A percentile compares a stretch with the other conserved stretches of the same genome.
These are phyloP conservation scores for Eulemur rubriventer DNA, from an alignment of 2,797 vertebrate species.

Conservation along the genomic window DNA sequence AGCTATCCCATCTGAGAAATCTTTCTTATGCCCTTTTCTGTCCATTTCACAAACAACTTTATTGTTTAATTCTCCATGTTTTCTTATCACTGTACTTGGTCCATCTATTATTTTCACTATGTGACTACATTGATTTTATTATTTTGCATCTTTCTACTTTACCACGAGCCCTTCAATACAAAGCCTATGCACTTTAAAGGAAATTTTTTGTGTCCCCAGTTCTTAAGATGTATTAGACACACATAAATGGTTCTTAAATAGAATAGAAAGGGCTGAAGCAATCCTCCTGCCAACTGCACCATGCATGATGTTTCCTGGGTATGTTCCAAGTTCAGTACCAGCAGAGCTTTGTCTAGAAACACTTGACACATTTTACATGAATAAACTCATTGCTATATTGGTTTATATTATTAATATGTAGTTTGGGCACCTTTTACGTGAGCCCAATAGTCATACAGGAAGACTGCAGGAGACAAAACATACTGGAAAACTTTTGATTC, in stretches of 20 bases:
- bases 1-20: neutral
- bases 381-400: neutral
- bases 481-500: neutral
- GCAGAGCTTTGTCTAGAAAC: neutral
- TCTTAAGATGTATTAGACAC: neutral
- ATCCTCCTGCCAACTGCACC: too few species aligned
- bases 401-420: neutral
- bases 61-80: neutral
- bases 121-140: neutral
- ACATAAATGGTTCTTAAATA: neutral
- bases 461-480: neutral
- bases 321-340: neutral
- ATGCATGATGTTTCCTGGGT: neutral
- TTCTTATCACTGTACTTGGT: neutral
- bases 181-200: neutral
- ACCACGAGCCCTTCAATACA: neutral
- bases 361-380: neutral
- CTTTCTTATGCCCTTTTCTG: neutral
- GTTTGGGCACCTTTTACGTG: neutral
- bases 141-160: neutral
- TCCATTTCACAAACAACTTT: neutral
- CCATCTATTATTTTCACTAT: neutral
- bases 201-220: neutral
- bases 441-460: neutral
- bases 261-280: neutral